phyloP scores from a whole-genome alignment of 2,113 vertebrate genomes.

The Petroica traversi region DNA sequence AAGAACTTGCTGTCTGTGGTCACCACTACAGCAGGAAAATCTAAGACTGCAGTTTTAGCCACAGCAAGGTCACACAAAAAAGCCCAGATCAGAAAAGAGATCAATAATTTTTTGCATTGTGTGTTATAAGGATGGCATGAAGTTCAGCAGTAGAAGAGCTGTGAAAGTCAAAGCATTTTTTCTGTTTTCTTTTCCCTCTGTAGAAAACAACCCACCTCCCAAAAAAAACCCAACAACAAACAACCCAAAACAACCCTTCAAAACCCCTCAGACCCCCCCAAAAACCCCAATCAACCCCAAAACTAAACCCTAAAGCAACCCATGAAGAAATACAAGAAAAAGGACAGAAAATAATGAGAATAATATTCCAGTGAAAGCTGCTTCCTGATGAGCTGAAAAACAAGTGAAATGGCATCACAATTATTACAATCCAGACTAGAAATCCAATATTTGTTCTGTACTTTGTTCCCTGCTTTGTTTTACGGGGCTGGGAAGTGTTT shows the following conservation, averaged over 20 bases:
- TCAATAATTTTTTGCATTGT: not conserved
- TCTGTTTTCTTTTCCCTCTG: not conserved
- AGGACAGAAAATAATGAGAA: not conserved
- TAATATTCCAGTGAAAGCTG: not conserved
- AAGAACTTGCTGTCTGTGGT: not conserved
- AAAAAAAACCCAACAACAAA: not conserved
- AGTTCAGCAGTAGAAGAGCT: not conserved
- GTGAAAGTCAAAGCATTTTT: not conserved
- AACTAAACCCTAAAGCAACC: not conserved
- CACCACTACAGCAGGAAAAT: not conserved
- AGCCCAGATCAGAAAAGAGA: not conserved
- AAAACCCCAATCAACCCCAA: not conserved
- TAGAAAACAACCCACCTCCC: rapidly evolving
- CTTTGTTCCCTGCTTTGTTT: not conserved
- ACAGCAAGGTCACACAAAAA: not conserved
- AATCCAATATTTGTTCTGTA: constrained; percentile 7
- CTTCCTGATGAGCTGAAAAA: not conserved
- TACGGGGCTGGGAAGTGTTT: not conserved
- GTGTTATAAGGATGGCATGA: not conserved
- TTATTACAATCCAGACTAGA: not conserved
- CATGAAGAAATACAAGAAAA: not conserved
- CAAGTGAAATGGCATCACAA: not conserved
- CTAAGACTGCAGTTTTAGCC: not conserved
- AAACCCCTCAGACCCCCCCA: rapidly evolving
- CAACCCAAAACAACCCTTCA: not conserved